Evolutionary conservation across 2,797 vertebrate species (phyloP).

Genomic region (Alcedo atthis): DNA sequence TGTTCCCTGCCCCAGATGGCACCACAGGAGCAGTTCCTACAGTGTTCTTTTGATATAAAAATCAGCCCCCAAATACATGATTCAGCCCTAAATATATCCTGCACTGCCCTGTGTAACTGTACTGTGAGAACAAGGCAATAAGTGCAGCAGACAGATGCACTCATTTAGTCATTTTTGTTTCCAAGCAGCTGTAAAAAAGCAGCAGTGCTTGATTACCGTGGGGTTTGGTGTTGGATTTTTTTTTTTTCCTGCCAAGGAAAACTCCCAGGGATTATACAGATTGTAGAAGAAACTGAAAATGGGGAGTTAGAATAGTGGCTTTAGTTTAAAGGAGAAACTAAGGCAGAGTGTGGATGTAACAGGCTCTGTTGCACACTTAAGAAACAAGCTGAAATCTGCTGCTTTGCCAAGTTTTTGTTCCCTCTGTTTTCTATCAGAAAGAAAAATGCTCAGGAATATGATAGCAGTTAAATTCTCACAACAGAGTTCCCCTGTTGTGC

Average conservation of each 20-base stretch:
- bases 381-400: background rate
- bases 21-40: background rate
- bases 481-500: background rate
- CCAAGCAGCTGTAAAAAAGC: conserved; percentile 29
- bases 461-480: background rate
- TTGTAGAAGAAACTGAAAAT: background rate
- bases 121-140: background rate
- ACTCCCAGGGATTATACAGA: conserved; percentile 3
- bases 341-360: background rate
- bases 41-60: background rate
- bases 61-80: background rate
- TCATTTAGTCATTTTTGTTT: conserved; percentile 50
- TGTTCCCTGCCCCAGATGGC: background rate
- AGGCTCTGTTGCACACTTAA: background rate
- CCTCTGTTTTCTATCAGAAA: background rate
- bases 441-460: background rate
- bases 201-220: conserved; percentile 13
- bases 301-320: background rate
- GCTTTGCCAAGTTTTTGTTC: background rate
- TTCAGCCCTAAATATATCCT: conserved; percentile 3
- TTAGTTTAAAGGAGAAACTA: background rate
- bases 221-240: background rate
- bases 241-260: background rate
- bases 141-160: conserved; percentile 13
- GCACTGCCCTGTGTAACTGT: background rate